A percentile compares a stretch with the other conserved stretches of the same genome.
These are phyloP conservation scores for Platycercus adscitus DNA, from an alignment of 2,113 vertebrate species.

Conservation along the genomic window DNA sequence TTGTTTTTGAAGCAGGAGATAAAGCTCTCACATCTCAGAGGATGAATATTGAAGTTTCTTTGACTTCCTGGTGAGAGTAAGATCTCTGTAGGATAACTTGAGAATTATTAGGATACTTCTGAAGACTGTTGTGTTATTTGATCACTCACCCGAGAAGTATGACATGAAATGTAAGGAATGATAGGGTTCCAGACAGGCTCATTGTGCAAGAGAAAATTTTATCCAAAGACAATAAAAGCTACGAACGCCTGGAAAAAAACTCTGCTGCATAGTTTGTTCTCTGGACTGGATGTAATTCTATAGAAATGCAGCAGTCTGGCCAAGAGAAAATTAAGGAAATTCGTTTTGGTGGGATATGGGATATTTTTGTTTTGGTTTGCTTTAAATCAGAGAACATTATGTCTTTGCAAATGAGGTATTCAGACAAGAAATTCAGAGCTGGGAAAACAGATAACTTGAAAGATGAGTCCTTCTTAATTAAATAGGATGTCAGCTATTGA, in stretches of 20 bases:
- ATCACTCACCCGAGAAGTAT: background rate
- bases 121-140: background rate
- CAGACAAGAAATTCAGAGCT: constrained; percentile 16
- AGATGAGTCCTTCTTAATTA: background rate
- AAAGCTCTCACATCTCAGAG: background rate
- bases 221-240: background rate
- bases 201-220: background rate
- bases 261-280: background rate
- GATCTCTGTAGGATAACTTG: background rate
- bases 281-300: constrained; percentile 6
- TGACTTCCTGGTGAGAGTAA: background rate
- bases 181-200: background rate
- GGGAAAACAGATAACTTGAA: background rate
- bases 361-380: background rate
- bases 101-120: background rate
- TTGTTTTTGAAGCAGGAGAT: background rate
- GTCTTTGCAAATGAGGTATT: constrained; percentile 24
- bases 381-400: constrained; percentile 15
- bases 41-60: background rate
- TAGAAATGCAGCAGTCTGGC: constrained; percentile 13
- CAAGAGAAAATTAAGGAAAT: constrained; percentile 51
- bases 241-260: background rate
- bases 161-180: background rate
- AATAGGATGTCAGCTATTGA: background rate
- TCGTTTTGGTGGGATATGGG: background rate